Conservation (phyloP, 2,797 vertebrate genomes). For the Odontamblyopus lacepedii region DNA sequence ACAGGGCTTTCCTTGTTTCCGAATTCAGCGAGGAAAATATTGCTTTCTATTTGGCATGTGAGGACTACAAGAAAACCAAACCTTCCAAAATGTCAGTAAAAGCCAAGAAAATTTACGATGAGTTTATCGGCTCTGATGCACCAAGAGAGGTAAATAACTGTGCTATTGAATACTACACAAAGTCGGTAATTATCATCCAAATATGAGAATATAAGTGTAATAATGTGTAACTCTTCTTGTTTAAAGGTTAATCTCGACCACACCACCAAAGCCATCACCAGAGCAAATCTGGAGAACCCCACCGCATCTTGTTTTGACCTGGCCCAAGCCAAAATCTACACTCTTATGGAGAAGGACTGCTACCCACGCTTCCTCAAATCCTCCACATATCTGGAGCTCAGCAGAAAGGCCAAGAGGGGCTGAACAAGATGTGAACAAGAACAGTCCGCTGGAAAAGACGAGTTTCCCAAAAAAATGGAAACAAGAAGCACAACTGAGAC, state of each 20-base stretch:
- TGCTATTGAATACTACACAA: accelerated
- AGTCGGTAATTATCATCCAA: background rate
- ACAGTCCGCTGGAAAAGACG: background rate
- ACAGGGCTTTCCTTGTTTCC: conserved; percentile 89
- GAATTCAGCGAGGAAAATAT: conserved; percentile 98
- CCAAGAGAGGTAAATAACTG: conserved; percentile 87
- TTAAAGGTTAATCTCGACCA: conserved; percentile 93
- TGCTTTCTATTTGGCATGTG: conserved; percentile 94
- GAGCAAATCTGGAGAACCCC: conserved; percentile 74
- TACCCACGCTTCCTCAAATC: conserved; percentile 92
- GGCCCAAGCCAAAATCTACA: conserved; percentile 87
- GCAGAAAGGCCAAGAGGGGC: conserved; percentile 51
- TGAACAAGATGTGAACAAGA: conserved; percentile 19
- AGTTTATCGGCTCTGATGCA: conserved; percentile 89
- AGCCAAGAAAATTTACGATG: conserved; percentile 91
- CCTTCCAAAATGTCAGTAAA: conserved; percentile 84
- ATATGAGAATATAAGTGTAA: background rate
- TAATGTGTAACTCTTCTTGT: background rate
- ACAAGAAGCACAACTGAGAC: conserved; percentile 16
- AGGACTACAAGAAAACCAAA: conserved; percentile 89
- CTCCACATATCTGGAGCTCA: conserved; percentile 68
- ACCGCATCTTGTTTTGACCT: conserved; percentile 77
- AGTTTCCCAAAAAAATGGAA: conserved; percentile 11
- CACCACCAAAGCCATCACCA: conserved; percentile 82
- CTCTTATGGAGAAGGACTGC: conserved; percentile 95